Evolutionary conservation across 2,113 vertebrate genomes (phyloP).

Genomic region (Lynx canadensis): DNA sequence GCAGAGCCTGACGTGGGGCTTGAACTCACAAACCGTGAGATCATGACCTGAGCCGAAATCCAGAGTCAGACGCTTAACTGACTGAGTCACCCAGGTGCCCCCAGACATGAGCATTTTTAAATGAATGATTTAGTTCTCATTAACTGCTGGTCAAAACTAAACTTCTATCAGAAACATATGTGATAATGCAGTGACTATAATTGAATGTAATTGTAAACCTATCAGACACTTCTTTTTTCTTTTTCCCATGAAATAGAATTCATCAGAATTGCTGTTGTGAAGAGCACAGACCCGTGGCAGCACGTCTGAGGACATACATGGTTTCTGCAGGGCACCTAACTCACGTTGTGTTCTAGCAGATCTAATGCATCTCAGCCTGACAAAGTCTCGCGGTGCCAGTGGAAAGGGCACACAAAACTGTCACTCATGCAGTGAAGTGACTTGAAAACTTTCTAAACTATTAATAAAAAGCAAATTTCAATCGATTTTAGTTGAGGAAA

Average conservation of each 20-base stretch:
- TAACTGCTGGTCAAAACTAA: background rate
- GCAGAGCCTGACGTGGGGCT: no score
- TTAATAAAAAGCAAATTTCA: background rate
- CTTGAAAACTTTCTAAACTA: background rate
- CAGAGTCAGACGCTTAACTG: no score
- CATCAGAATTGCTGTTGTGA: background rate
- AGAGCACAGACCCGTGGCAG: background rate
- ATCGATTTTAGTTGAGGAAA: background rate
- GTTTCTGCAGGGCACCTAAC: background rate
- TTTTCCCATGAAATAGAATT: background rate
- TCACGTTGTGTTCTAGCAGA: no score
- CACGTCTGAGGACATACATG: accelerated
- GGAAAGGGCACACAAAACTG: background rate
- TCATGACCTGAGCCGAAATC: no score
- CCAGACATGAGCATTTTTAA: background rate
- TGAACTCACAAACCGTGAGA: no score
- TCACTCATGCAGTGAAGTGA: background rate
- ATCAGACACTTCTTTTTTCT: background rate
- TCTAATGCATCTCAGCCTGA: background rate
- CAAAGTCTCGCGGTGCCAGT: no score
- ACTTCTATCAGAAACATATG: background rate
- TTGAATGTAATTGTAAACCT: background rate
- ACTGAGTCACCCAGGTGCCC: no score
- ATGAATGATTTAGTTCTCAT: background rate
- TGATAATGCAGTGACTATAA: background rate